Evolutionary conservation across 2,797 vertebrate genomes (phyloP).

Genomic region (Phoeniculus purpureus): DNA sequence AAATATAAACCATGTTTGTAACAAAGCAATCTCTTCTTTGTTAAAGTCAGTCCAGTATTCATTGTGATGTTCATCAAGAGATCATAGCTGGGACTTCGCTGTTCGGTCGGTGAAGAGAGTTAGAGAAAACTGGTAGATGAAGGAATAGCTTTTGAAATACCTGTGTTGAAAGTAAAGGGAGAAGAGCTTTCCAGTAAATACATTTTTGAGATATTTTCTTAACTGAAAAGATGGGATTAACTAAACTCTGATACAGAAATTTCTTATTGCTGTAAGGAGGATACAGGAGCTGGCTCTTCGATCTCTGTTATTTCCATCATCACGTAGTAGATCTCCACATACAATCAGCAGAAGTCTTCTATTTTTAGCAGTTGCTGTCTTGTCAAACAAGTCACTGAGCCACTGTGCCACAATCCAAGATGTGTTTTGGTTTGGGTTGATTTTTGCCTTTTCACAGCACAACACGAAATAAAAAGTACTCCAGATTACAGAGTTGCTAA

Average conservation of each 20-base stretch:
- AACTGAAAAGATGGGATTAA: not conserved
- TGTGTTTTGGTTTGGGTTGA: not conserved
- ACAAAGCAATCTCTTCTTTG: not conserved
- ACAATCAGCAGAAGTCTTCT: not conserved
- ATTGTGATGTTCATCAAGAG: not conserved
- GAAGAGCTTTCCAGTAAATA: not conserved
- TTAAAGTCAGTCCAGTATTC: not conserved
- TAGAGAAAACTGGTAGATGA: not conserved
- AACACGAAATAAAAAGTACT: not conserved
- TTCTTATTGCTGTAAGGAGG: not conserved
- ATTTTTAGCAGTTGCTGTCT: not conserved
- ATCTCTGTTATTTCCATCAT: not conserved
- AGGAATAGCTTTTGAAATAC: not conserved
- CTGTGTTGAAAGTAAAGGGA: not conserved
- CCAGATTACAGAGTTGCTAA: not conserved
- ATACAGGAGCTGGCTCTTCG: not conserved
- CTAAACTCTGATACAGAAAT: not conserved
- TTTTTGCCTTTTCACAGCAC: not conserved
- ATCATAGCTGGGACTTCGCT: not conserved
- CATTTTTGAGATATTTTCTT: not conserved
- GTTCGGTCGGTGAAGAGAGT: not conserved
- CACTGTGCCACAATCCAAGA: not conserved
- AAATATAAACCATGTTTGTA: not conserved
- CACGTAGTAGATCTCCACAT: not conserved
- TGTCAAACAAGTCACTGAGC: not conserved